Evolutionary conservation across 1,140 invertebrate genomes (phyloP).

Genomic region (Steinernema khuongi): DNA sequence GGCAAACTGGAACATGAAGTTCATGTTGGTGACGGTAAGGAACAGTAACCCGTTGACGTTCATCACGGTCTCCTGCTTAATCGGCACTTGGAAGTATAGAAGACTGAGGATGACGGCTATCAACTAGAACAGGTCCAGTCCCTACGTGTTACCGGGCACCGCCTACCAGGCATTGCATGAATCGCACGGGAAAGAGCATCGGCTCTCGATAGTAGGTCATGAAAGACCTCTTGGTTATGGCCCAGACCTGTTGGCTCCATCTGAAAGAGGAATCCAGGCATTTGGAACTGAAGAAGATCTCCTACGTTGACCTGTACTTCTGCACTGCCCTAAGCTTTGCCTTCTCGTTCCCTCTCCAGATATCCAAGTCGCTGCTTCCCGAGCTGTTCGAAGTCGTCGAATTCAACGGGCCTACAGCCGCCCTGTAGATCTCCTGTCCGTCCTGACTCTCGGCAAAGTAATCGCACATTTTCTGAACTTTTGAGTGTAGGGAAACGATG

Average conservation of each 20-base stretch:
- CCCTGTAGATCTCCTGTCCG: slow-evolving; percentile 59
- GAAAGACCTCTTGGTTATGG: slow-evolving; percentile 82
- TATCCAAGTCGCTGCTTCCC: background rate
- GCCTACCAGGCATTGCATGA: background rate
- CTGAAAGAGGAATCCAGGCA: slow-evolving; percentile 62
- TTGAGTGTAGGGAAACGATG: background rate
- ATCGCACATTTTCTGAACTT: slow-evolving; percentile 71
- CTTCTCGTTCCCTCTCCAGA: background rate
- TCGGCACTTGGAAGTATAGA: slow-evolving; percentile 69
- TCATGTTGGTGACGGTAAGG: slow-evolving; percentile 80
- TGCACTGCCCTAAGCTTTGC: background rate
- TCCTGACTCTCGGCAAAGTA: slow-evolving; percentile 68
- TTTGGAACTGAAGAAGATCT: background rate
- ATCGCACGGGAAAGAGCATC: slow-evolving; percentile 63
- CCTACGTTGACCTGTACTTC: slow-evolving; percentile 19
- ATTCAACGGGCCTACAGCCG: slow-evolving; percentile 38
- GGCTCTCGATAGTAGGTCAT: slow-evolving; percentile 83
- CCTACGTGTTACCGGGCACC: background rate
- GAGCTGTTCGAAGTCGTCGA: slow-evolving; percentile 65
- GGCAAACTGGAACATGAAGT: slow-evolving; percentile 54
- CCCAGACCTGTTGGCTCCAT: slow-evolving; percentile 79
- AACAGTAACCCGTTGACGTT: slow-evolving; percentile 93
- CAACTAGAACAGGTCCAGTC: background rate
- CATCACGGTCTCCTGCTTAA: slow-evolving; percentile 82
- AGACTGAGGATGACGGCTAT: background rate